Evolutionary conservation across 2,797 vertebrate genomes (phyloP).

Genomic region (Diplodus puntazzo): DNA sequence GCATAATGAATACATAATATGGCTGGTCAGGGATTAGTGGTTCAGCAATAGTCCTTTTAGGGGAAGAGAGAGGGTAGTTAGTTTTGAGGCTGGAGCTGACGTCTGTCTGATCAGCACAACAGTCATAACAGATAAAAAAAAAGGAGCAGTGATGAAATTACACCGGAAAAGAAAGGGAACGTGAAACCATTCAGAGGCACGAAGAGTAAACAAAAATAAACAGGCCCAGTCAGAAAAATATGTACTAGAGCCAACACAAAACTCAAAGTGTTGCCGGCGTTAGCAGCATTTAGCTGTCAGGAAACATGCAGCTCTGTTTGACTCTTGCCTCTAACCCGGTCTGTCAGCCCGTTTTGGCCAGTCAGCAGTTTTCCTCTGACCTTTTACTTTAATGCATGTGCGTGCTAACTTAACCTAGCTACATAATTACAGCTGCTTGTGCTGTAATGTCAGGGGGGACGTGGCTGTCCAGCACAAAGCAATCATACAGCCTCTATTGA

Average conservation of each 20-base stretch:
- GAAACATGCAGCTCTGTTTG: conserved; percentile 14
- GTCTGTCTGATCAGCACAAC: conserved; percentile 6
- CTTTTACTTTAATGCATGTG: conserved; percentile 32
- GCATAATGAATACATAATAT: conserved; percentile 56
- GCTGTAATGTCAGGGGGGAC: conserved; percentile 13
- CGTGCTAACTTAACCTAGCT: conserved; percentile 17
- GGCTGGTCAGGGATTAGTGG: conserved; percentile 44
- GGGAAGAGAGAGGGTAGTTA: not conserved
- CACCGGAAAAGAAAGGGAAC: not conserved
- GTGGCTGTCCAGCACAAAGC: conserved; percentile 15
- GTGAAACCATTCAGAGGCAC: not conserved
- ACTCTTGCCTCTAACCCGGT: conserved; percentile 25
- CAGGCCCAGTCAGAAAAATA: not conserved
- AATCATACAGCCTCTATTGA: not conserved
- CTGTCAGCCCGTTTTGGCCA: conserved; percentile 34
- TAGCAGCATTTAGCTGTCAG: conserved; percentile 24
- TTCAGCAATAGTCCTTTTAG: conserved; percentile 21
- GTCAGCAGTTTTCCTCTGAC: conserved; percentile 45
- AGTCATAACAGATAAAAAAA: not conserved
- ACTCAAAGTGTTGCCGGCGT: not conserved
- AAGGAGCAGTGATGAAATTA: not conserved
- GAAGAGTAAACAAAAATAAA: conserved; percentile 5
- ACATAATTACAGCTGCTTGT: conserved; percentile 45
- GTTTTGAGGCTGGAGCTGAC: conserved; percentile 11
- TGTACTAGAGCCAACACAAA: not conserved